phyloP scores from a whole-genome alignment of 2,797 vertebrate genomes.

The Pseudochromis fuscus region DNA sequence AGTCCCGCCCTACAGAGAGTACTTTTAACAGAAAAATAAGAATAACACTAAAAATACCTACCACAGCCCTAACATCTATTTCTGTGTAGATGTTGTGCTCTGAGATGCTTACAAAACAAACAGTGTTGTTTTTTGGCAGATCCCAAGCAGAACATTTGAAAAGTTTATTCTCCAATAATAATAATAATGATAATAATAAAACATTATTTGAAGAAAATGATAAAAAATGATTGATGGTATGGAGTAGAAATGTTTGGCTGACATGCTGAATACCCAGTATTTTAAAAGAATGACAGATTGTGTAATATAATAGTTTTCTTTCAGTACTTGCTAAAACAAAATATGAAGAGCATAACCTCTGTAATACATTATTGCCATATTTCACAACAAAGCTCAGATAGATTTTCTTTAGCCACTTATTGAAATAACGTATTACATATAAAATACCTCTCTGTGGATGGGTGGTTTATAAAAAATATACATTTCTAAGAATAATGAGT shows the following conservation, averaged over 20 bases:
- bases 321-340: neutral
- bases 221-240: neutral
- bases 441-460: no score
- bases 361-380: neutral
- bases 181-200: neutral
- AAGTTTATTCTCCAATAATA: slow-evolving; percentile 37
- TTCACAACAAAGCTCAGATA: neutral
- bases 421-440: neutral
- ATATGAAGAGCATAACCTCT: neutral
- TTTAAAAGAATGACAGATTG: neutral
- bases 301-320: neutral
- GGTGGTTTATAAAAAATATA: no score
- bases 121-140: slow-evolving; percentile 1
- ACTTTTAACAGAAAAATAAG: slow-evolving; percentile 55
- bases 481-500: neutral
- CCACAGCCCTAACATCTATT: slow-evolving; percentile 40
- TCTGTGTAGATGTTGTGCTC: slow-evolving; percentile 33
- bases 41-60: slow-evolving; percentile 47
- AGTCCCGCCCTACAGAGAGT: slow-evolving; percentile 48
- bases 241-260: neutral
- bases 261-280: neutral
- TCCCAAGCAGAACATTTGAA: slow-evolving; percentile 23
- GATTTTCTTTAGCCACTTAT: neutral
- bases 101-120: slow-evolving; percentile 25
- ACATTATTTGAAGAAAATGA: slow-evolving; percentile 11